Evolutionary conservation across 1,140 invertebrate species (phyloP).

Genomic region (Panonychus citri): DNA sequence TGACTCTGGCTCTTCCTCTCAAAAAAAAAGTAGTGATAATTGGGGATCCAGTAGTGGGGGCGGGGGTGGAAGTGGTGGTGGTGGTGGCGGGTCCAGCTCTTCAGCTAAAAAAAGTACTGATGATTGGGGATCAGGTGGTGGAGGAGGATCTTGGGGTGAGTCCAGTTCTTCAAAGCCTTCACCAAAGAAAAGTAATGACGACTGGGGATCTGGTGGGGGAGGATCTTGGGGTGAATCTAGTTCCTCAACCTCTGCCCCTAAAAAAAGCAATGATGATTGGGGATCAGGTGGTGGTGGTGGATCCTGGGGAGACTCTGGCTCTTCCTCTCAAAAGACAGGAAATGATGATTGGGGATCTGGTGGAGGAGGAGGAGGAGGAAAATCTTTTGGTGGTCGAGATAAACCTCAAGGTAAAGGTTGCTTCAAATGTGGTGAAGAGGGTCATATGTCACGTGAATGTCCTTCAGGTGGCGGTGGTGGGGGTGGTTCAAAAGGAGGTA

Average conservation of each 20-base stretch:
- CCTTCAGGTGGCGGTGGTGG: slow-evolving; percentile 3
- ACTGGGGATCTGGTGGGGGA: not conserved
- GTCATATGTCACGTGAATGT: slow-evolving; percentile 17
- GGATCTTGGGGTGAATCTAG: too few relatives aligned
- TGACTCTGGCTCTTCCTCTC: not conserved
- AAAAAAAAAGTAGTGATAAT: slow-evolving; percentile 4
- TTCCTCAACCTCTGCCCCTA: not conserved
- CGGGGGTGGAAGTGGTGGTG: not conserved
- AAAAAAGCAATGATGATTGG: not conserved
- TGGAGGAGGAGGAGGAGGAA: not conserved
- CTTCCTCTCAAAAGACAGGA: too few relatives aligned
- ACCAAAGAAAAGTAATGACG: not conserved
- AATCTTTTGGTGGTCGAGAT: not conserved
- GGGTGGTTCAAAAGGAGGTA: not conserved
- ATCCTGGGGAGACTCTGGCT: not conserved
- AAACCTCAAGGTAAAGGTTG: slow-evolving; percentile 4
- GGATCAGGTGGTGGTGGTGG: not conserved
- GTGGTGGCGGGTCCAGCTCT: not conserved
- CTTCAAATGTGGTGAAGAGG: slow-evolving; percentile 13
- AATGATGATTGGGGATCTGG: not conserved
- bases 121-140: not conserved
- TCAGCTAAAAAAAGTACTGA: not conserved
- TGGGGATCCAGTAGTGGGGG: not conserved
- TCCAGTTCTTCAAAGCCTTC: not conserved
- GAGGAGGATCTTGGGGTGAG: too few relatives aligned